phyloP scores from a whole-genome alignment of 2,888 invertebrate genomes.

The Cetonia aurata region DNA sequence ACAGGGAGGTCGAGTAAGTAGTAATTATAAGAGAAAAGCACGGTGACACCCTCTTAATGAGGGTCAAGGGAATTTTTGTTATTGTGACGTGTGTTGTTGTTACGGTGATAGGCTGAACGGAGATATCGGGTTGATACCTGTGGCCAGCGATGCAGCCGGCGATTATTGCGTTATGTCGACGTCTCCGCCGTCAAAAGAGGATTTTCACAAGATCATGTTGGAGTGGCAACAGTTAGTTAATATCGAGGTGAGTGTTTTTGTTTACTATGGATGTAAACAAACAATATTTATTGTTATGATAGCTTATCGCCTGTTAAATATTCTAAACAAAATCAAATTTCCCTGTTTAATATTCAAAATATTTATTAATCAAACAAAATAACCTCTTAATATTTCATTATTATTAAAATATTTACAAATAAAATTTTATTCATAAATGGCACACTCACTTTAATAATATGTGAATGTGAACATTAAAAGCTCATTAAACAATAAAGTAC shows the following conservation, averaged over 20 bases:
- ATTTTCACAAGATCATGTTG: constrained; percentile 68
- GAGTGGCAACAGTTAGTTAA: constrained; percentile 69
- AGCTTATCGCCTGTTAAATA: too few species aligned
- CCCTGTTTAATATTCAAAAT: too few species aligned
- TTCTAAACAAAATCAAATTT: too few species aligned
- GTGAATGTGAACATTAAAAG: too few species aligned
- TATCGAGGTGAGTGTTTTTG: constrained; percentile 63
- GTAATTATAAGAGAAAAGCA: neutral
- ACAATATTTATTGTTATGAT: too few species aligned
- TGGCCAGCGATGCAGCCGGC: constrained; percentile 61
- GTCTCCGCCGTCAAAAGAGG: constrained; percentile 64
- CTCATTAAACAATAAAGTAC: too few species aligned
- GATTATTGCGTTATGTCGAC: constrained; percentile 53
- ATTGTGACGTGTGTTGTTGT: constrained; percentile 17
- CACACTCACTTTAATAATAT: too few species aligned
- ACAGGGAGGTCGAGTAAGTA: constrained; percentile 63
- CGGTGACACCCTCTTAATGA: too few species aligned
- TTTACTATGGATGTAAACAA: neutral
- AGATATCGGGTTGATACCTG: constrained; percentile 65
- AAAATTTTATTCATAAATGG: too few species aligned
- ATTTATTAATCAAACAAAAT: too few species aligned
- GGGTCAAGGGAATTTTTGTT: neutral
- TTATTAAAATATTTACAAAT: too few species aligned
- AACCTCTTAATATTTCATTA: too few species aligned
- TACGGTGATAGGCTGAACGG: constrained; percentile 62